Conservation (phyloP, 2,797 vertebrate genomes). For the Remorina albescens region DNA sequence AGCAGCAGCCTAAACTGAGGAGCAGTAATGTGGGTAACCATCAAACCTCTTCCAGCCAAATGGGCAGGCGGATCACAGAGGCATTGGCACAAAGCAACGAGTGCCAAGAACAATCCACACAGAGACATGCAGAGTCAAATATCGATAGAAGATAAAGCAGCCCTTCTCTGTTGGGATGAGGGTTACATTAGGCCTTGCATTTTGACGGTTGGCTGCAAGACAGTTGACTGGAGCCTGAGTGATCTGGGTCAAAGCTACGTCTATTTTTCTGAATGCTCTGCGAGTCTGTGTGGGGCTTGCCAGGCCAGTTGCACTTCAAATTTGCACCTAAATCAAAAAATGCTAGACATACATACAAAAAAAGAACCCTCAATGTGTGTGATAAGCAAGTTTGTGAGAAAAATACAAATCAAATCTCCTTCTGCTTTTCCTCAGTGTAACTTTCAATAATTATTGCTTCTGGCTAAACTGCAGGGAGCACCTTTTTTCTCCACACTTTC, state of each 20-base stretch:
- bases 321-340: conserved; percentile 36
- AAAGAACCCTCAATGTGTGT: conserved; percentile 8
- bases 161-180: conserved; percentile 33
- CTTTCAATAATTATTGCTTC: conserved; percentile 62
- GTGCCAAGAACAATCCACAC: conserved; percentile 50
- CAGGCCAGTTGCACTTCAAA: conserved; percentile 24
- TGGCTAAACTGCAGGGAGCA: conserved; percentile 58
- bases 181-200: conserved; percentile 47
- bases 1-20: conserved; percentile 43
- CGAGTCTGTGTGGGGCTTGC: conserved; percentile 29
- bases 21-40: conserved; percentile 55
- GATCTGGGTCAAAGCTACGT: conserved; percentile 63
- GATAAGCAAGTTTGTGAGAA: conserved; percentile 13
- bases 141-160: conserved; percentile 53
- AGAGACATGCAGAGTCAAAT: conserved; percentile 55
- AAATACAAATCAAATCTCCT: conserved; percentile 44
- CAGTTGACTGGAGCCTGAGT: conserved; percentile 51
- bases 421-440: conserved; percentile 37
- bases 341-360: conserved; percentile 18
- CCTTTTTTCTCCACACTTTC: conserved; percentile 39
- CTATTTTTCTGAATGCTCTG: conserved; percentile 20
- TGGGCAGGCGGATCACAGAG: conserved; percentile 53
- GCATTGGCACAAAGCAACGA: conserved; percentile 51
- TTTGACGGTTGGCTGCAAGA: conserved; percentile 51
- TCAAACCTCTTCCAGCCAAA: conserved; percentile 56